Base-by-base conservation (phyloP, 2,888 invertebrate species). In the Ophion costatus region DNA sequence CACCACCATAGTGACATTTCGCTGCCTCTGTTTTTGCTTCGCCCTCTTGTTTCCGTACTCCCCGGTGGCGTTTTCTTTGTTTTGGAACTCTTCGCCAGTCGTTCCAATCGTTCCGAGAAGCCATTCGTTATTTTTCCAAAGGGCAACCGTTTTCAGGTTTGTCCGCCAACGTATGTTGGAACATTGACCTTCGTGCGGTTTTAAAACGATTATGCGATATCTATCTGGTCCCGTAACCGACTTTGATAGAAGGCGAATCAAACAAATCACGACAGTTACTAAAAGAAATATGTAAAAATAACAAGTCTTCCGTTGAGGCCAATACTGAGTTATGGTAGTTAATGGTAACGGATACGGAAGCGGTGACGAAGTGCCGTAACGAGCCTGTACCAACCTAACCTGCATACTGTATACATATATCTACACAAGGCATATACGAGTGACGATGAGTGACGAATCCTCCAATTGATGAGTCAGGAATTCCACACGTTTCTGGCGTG, bases 381-480 rank as follows among this genome's bases (percentile, higher is more conserved):
- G 77, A 76, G 71, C 42, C n/a, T 14, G 22, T 2, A 9, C 38
- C 38, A 38, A 38, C 38, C 38, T 9, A 38, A 1, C 38, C 38
- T 38, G 38, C 38, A 38, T 38, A 38, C 6, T 5, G 38, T 7
- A 7, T 38, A 38, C 38, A 38, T 38, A 38, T 1, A 38, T 38
- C 9, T 38, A 38, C 7, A 17, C 45, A 24, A 61, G 1, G 29
- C 38, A 45, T 64, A 59, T 70, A 57, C 57, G 69, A 74, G 77
- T 77, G 74, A 77, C 69, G 14, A 24, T 42, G 74, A 51, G 51
- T 81, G 81, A 81, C 81, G 78, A 81, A 81, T 81, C 61, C 14
- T 33, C 33, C 64, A 66, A n/a, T 64, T 33, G 24, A 71, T 81
- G 84, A 84, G 74, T 81, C 81, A 84, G 73, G 69, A 22, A 84